Base-by-base conservation (phyloP, 2,797 vertebrate species). In the Chiloscyllium punctatum region DNA sequence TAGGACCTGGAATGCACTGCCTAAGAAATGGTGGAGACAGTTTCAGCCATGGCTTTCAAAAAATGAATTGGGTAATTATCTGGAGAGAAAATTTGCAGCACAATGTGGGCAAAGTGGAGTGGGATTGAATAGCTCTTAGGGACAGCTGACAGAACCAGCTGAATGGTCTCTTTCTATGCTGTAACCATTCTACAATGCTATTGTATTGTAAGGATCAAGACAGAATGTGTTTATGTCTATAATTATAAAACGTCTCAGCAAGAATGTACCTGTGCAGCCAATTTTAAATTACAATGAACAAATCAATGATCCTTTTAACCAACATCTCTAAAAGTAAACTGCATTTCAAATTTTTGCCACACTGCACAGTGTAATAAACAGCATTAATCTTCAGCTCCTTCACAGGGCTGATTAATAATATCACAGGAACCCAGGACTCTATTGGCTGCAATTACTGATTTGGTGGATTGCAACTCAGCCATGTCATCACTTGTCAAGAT, bases 401-500 rank as follows among this genome's bases (percentile, higher is more conserved):
- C 94, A 33, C 42, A 33, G n/a, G 71, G 27, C 48, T 95, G 72
- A 95, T 77, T 95, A n/a, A 95, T 95, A 74, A 72, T n/a, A 74
- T 27, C 27, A 53, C 30, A 94, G 48, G 7, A 27, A 11, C 30
- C 25, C 18, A 69, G 94, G 71, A 74, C 69, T 42, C 94, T 94
- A 94, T 94, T 94, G 72, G 69, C 94, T 21, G 48, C 69, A 74
- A 74, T 94, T 94, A 94, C 94, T 51, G 48, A 53, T 94, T 51
- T 74, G 69, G 37, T 94, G 94, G 48, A 74, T 72, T 72, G 48
- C 94, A 94, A 94, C 68, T 94, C 69, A 94, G 37, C 48, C 68
- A 74, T 94, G 94, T 95, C 72, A n/a, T 74, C 71, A 77, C 94
- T 95, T 95, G 94, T 74, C 94, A 95, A 57, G 94, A 95, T 95